Conservation (phyloP, 1,140 invertebrate species). For the Teleopsis dalmanni region DNA sequence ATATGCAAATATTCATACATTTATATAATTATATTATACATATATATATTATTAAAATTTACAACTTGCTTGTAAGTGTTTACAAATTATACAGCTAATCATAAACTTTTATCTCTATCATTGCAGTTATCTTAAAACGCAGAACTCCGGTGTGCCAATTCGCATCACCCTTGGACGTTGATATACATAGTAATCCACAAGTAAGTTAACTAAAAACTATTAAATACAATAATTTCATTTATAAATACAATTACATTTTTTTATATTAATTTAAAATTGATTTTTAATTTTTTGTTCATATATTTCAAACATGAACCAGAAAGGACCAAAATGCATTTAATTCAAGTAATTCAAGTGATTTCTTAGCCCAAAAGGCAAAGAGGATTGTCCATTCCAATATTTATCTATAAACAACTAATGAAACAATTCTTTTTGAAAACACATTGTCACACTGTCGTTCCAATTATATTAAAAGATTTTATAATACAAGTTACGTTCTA, state of each 20-base stretch:
- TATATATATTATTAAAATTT: background rate
- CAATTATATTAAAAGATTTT: no score
- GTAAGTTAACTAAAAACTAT: conserved; percentile 50
- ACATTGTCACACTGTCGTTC: no score
- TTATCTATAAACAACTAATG: no score
- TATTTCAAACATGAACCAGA: no score
- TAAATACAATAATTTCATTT: background rate
- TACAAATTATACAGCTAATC: background rate
- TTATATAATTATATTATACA: background rate
- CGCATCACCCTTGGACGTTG: conserved; percentile 87
- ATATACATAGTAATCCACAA: conserved; percentile 92
- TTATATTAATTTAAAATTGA: background rate
- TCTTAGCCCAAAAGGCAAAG: no score
- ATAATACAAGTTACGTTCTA: no score
- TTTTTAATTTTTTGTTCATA: no score
- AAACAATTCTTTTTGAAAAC: no score
- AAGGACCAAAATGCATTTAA: no score
- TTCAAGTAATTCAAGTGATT: no score
- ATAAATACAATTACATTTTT: background rate
- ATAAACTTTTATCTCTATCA: conserved; percentile 10
- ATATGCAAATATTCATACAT: background rate
- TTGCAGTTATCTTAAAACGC: conserved; percentile 83
- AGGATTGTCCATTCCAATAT: no score
- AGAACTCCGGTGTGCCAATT: conserved; percentile 90
- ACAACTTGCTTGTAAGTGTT: no score